Evolutionary conservation across 2,113 vertebrate species (phyloP).

Genomic region (Trichomycterus rosablanca): DNA sequence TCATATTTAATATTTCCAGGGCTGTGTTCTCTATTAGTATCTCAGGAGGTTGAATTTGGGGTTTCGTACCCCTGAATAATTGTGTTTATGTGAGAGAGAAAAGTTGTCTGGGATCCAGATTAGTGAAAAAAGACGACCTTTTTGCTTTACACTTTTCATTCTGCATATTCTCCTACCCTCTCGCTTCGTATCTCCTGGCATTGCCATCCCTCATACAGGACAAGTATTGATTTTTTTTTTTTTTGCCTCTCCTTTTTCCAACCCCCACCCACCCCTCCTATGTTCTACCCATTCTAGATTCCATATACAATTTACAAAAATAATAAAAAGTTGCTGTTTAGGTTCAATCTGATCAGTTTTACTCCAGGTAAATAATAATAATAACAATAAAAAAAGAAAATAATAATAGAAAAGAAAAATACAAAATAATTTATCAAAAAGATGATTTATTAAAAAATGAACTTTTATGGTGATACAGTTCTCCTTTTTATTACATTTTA

Average conservation of each 20-base stretch:
- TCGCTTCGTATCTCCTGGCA: neutral
- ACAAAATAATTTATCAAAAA: too few relatives aligned
- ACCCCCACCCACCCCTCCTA: constrained; percentile 4
- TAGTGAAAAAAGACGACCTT: constrained; percentile 22
- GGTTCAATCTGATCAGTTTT: too few relatives aligned
- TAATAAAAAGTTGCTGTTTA: neutral
- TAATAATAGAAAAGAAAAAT: neutral
- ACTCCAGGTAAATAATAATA: too few relatives aligned
- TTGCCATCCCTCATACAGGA: constrained; percentile 36
- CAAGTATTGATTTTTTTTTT: constrained; percentile 44
- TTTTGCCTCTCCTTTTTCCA: neutral
- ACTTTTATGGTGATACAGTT: too few relatives aligned
- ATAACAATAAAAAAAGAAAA: neutral
- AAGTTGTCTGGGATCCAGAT: constrained; percentile 26
- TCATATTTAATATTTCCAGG: too few relatives aligned
- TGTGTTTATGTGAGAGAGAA: neutral
- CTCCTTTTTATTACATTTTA: too few relatives aligned
- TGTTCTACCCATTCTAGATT: neutral
- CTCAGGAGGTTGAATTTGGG: neutral
- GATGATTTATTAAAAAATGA: too few relatives aligned
- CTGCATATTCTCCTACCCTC: neutral
- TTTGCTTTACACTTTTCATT: neutral
- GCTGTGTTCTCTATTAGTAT: neutral
- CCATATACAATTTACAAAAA: neutral
- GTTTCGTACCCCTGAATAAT: too few relatives aligned